Evolutionary conservation across 30 jellyfish, hydroid and myxozoan species (phyloP).

Genomic region (Pseudorhiza aurosa): DNA sequence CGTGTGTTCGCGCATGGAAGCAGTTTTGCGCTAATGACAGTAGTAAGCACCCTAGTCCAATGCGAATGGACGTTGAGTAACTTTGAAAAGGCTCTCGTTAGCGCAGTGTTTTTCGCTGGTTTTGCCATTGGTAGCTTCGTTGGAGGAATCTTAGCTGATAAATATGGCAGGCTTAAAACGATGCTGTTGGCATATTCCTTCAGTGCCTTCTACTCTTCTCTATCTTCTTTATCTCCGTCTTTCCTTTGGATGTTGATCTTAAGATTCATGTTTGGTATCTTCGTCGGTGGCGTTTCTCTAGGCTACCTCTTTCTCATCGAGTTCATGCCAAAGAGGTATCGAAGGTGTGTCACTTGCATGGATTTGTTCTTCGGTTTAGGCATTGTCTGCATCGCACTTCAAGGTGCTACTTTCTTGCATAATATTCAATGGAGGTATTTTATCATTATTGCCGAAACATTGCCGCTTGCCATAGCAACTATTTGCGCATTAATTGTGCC

Average conservation of each 20-base stretch:
- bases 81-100: conserved; percentile 59
- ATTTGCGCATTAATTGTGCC: conserved; percentile 58
- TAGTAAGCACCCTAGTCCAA: conserved; percentile 56
- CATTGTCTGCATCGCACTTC: conserved; percentile 66
- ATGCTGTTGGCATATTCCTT: conserved; percentile 62
- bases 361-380: conserved; percentile 71
- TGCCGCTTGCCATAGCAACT: conserved; percentile 59
- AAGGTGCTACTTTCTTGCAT: conserved; percentile 67
- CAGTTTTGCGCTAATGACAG: conserved; percentile 71
- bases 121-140: conserved; percentile 65
- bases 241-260: conserved; percentile 57
- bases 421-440: conserved; percentile 60
- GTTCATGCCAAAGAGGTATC: conserved; percentile 69
- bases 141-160: conserved; percentile 69
- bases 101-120: conserved; percentile 66
- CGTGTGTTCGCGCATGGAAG: conserved; percentile 75
- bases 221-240: conserved; percentile 60
- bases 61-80: conserved; percentile 65
- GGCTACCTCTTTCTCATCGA: conserved; percentile 66
- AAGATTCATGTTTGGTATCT: conserved; percentile 63
- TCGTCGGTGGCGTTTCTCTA: conserved; percentile 70
- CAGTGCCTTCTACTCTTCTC: conserved; percentile 60
- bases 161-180: conserved; percentile 55
- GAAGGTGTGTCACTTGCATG: conserved; percentile 70
- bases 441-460: conserved; percentile 63